A percentile compares a stretch with the other conserved stretches of the same genome.
Evolutionary conservation across 64 coral and sea anemone species (phyloP).

Genomic region (Actinia tenebrosa): DNA sequence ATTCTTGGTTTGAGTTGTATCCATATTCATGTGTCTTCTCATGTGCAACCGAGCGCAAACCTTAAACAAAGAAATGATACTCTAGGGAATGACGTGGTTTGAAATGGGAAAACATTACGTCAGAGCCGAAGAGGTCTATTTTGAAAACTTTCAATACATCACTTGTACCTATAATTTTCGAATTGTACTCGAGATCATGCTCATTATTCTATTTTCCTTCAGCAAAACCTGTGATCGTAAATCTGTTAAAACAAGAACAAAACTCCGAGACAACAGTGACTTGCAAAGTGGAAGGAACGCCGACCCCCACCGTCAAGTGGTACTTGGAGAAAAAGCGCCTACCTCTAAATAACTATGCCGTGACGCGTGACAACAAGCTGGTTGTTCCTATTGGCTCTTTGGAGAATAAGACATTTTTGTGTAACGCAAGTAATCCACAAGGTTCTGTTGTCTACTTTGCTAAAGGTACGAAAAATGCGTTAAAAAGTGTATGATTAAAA

Average conservation of each 20-base stretch:
- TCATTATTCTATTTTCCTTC: neutral
- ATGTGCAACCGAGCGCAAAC: too few relatives aligned
- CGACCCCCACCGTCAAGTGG: conserved; percentile 56
- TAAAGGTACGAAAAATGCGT: conserved; percentile 31
- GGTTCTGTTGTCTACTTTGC: conserved; percentile 43
- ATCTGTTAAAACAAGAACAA: neutral
- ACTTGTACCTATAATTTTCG: too few relatives aligned
- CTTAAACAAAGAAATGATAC: too few relatives aligned
- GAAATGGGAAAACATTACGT: too few relatives aligned
- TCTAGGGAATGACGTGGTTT: too few relatives aligned
- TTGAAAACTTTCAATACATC: too few relatives aligned
- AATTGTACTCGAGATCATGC: too few relatives aligned
- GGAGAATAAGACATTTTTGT: conserved; percentile 45
- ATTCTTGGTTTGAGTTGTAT: too few relatives aligned
- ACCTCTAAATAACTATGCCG: conserved; percentile 35
- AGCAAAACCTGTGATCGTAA: neutral
- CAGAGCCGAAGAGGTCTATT: too few relatives aligned
- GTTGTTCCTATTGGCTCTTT: conserved; percentile 24
- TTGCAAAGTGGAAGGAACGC: conserved; percentile 54
- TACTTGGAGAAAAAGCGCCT: conserved; percentile 32
- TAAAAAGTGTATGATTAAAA: neutral
- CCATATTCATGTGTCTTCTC: too few relatives aligned
- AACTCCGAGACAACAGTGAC: neutral
- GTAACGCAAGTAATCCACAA: conserved; percentile 56
- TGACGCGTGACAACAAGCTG: conserved; percentile 37